A percentile compares a stretch with the other conserved stretches of the same genome.
phyloP scores from a whole-genome alignment of 2,113 vertebrate species.

The Vidua chalybeata region DNA sequence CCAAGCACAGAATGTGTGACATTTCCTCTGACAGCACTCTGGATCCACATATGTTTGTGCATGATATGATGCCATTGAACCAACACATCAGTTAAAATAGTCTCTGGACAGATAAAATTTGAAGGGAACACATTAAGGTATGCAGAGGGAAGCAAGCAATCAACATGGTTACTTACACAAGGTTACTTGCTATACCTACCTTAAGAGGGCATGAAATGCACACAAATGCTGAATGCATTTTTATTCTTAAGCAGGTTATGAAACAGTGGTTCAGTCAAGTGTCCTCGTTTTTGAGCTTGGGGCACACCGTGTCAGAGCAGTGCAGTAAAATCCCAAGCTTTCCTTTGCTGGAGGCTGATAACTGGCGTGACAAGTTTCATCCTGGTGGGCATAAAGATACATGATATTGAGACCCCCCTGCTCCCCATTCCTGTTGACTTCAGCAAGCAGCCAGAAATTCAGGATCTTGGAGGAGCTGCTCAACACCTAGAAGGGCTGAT shows the following conservation, averaged over 20 bases:
- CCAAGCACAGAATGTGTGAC: neutral
- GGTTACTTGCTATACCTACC: slow-evolving; percentile 61
- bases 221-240: slow-evolving; percentile 42
- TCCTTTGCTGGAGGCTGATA: neutral
- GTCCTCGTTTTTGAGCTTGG: neutral
- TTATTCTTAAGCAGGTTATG: slow-evolving; percentile 9
- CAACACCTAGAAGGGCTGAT: slow-evolving; percentile 54
- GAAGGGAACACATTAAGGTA: neutral
- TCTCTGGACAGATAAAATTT: neutral
- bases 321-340: neutral
- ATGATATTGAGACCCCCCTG: neutral
- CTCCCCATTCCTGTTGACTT: neutral
- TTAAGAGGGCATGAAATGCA: slow-evolving; percentile 72
- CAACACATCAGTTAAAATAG: neutral
- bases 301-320: neutral
- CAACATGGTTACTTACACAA: neutral
- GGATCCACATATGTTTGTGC: neutral
- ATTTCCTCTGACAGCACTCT: neutral
- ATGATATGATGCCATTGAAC: neutral
- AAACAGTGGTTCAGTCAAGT: neutral
- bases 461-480: slow-evolving; percentile 45
- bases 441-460: slow-evolving; percentile 39
- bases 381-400: neutral
- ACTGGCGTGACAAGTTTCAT: neutral
- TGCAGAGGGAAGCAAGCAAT: neutral